phyloP scores from a whole-genome alignment of 2,113 vertebrate species.

The Micronycteris hirsuta region DNA sequence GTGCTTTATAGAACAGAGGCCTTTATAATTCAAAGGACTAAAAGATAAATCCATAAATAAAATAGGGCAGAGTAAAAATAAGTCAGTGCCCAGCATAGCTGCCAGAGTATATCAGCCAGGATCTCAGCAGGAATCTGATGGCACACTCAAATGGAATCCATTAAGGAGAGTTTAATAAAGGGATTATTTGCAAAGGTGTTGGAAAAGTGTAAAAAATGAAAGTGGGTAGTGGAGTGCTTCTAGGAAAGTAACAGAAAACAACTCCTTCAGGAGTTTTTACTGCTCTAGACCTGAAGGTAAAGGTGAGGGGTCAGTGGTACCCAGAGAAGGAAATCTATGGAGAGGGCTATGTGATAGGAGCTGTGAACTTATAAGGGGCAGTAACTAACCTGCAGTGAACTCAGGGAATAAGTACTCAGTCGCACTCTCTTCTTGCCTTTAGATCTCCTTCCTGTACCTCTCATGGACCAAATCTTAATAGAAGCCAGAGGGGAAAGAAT shows the following conservation, averaged over 20 bases:
- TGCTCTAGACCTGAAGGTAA: background rate
- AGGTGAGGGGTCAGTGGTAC: background rate
- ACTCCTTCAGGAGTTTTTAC: background rate
- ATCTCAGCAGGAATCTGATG: slow-evolving; percentile 23
- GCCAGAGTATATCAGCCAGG: background rate
- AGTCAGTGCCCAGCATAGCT: background rate
- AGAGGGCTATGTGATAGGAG: background rate
- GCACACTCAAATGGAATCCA: slow-evolving; percentile 24
- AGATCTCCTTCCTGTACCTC: background rate
- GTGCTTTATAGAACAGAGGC: background rate
- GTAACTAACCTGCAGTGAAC: background rate
- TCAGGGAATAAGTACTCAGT: background rate
- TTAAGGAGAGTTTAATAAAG: slow-evolving; percentile 47
- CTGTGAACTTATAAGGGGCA: background rate
- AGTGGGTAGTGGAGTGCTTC: background rate
- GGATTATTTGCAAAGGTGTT: background rate
- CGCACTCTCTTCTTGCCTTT: background rate
- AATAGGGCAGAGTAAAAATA: slow-evolving; percentile 20
- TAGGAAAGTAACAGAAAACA: background rate
- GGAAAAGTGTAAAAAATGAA: background rate
- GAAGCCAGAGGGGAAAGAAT: background rate
- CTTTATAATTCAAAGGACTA: background rate
- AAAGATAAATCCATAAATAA: slow-evolving; percentile 29
- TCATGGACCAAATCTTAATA: background rate
- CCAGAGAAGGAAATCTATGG: background rate